These are phyloP conservation scores for Cettia cetti DNA, from an alignment of 2,113 vertebrate species.

Conservation along the genomic window DNA sequence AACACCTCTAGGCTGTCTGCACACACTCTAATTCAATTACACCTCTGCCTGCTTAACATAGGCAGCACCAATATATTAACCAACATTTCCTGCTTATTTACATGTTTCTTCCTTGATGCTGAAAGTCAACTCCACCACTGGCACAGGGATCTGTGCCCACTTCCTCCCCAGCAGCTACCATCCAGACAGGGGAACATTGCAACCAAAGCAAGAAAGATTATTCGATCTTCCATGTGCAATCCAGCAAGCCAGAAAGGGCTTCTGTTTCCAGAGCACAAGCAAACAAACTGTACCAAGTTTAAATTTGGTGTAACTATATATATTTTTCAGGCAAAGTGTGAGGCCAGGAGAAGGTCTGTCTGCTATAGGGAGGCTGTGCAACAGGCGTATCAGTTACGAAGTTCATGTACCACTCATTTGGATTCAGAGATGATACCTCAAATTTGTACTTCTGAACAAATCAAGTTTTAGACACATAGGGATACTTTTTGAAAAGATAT, in stretches of 20 bases:
- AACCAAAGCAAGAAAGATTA: not conserved
- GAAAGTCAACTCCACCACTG: not conserved
- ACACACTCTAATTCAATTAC: not conserved
- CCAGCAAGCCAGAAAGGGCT: not conserved
- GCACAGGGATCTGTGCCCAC: not conserved
- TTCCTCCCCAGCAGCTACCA: not conserved
- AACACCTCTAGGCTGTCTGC: not conserved
- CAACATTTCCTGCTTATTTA: constrained; percentile 30
- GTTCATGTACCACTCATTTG: not conserved
- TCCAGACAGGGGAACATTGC: not conserved
- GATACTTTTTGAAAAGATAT: not conserved
- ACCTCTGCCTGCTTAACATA: not conserved
- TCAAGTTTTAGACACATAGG: not conserved
- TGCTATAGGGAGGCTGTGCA: not conserved
- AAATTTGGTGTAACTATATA: not conserved
- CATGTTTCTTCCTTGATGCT: not conserved
- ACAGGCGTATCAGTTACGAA: fast-evolving
- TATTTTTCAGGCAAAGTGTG: not conserved
- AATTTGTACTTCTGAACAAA: not conserved
- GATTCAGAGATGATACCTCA: not conserved
- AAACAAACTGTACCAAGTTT: not conserved
- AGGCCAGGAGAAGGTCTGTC: not conserved
- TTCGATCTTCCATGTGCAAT: not conserved
- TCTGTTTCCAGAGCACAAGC: not conserved
- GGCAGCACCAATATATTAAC: not conserved